phyloP scores from a whole-genome alignment of 2,797 vertebrate species.

The Urocyon cinereoargenteus region DNA sequence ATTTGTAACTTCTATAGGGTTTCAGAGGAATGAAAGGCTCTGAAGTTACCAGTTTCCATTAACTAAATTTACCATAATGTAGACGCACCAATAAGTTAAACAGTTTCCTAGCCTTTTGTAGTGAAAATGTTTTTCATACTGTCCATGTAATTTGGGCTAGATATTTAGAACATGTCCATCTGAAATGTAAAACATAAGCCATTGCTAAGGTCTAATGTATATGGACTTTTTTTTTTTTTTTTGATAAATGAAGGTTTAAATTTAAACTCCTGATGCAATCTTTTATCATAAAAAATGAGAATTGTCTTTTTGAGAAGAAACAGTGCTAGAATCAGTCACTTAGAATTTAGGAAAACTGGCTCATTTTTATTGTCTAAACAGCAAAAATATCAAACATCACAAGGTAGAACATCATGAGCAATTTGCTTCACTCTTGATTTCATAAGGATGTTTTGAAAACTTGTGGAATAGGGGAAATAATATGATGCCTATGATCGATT shows the following conservation, averaged over 20 bases:
- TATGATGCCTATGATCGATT: constrained; percentile 33
- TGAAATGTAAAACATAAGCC: constrained; percentile 33
- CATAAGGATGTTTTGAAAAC: constrained; percentile 53
- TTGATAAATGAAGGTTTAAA: constrained; percentile 32
- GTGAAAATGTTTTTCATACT: constrained; percentile 31
- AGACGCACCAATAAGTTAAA: constrained; percentile 48
- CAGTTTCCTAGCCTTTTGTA: not conserved
- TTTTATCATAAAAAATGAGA: constrained; percentile 11
- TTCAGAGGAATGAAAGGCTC: constrained; percentile 69
- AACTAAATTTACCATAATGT: constrained; percentile 64
- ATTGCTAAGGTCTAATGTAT: constrained; percentile 15
- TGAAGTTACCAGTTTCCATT: constrained; percentile 71
- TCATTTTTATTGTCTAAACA: constrained; percentile 62
- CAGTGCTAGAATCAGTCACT: constrained; percentile 20
- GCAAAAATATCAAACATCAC: constrained; percentile 28
- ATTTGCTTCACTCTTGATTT: constrained; percentile 51
- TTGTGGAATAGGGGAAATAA: constrained; percentile 44
- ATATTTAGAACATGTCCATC: constrained; percentile 41
- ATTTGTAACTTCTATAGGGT: constrained; percentile 64
- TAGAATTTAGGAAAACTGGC: constrained; percentile 57
- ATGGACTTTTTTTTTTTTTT: constrained; percentile 17
- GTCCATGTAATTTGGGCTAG: not conserved
- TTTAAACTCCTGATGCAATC: constrained; percentile 26
- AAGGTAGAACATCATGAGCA: not conserved
- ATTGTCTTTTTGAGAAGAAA: constrained; percentile 49